Evolutionary conservation across 2,888 invertebrate genomes (phyloP).

Genomic region (Hyposoter didymator): DNA sequence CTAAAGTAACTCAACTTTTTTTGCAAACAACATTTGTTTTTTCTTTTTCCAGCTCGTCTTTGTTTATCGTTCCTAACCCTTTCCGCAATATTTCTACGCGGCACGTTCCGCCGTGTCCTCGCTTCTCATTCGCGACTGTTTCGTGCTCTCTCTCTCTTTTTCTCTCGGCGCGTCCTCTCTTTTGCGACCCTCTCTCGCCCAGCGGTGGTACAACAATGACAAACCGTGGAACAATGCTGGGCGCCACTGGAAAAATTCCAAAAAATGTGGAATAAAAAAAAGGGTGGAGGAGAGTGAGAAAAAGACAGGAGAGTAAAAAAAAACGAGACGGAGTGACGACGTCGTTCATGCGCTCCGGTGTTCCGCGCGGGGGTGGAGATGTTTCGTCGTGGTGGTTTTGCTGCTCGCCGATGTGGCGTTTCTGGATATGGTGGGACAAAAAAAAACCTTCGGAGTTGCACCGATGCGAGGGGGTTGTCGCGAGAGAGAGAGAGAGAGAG

Average conservation of each 20-base stretch:
- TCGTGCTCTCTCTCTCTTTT: slow-evolving; percentile 54
- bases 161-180: slow-evolving; percentile 55
- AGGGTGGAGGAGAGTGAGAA: slow-evolving; percentile 67
- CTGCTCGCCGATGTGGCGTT: slow-evolving; percentile 64
- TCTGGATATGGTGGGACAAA: slow-evolving; percentile 67
- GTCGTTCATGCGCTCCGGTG: slow-evolving; percentile 60
- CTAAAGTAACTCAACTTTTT: background rate
- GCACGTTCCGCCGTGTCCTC: slow-evolving; percentile 52
- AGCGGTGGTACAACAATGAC: slow-evolving; percentile 82
- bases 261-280: slow-evolving; percentile 83
- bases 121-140: slow-evolving; percentile 62
- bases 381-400: slow-evolving; percentile 56
- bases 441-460: slow-evolving; percentile 52
- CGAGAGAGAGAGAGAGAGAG: slow-evolving; percentile 67
- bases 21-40: background rate
- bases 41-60: slow-evolving; percentile 30
- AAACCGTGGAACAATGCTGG: slow-evolving; percentile 84
- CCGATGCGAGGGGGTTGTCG: slow-evolving; percentile 37
- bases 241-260: slow-evolving; percentile 84
- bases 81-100: slow-evolving; percentile 34
- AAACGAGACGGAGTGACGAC: slow-evolving; percentile 50
- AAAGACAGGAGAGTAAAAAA: slow-evolving; percentile 35
- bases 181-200: slow-evolving; percentile 70
- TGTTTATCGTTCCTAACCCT: slow-evolving; percentile 38
- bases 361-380: slow-evolving; percentile 46